Percentiles rank a stretch among this genome's conserved stretches.
These are phyloP conservation scores for Morpho achilles DNA, from an alignment of 2,888 invertebrate genomes.

Conservation along the genomic window DNA sequence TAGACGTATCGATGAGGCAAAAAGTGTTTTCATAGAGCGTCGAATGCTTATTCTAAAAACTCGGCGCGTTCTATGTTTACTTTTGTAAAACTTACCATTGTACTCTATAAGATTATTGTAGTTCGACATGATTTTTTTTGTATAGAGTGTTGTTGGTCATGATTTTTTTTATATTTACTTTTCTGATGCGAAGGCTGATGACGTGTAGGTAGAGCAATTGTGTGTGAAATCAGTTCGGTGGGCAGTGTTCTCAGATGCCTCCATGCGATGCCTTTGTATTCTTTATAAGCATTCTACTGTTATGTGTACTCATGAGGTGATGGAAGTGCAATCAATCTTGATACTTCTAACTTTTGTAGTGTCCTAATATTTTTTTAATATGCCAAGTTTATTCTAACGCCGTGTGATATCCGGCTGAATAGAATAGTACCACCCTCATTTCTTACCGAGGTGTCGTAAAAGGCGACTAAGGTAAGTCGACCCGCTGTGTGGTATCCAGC, in stretches of 20 bases:
- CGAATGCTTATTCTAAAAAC: conserved; percentile 40
- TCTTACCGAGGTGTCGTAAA: too few species aligned
- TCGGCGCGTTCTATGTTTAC: conserved; percentile 54
- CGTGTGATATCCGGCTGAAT: too few species aligned
- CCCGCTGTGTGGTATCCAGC: too few species aligned
- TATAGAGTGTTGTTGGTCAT: conserved; percentile 54
- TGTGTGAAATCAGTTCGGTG: conserved; percentile 51
- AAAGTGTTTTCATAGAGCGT: conserved; percentile 42
- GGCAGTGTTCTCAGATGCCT: conserved; percentile 55
- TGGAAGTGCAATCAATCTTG: conserved; percentile 33
- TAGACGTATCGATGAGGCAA: conserved; percentile 12
- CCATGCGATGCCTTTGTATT: conserved; percentile 48
- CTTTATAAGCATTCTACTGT: conserved; percentile 30
- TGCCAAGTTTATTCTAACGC: too few species aligned
- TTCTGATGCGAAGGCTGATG: conserved; percentile 68
- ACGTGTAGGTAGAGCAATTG: conserved; percentile 66
- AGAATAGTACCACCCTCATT: too few species aligned
- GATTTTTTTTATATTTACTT: conserved; percentile 74
- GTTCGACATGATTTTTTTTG: conserved; percentile 42
- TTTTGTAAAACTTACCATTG: conserved; percentile 59
- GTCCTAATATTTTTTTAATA: not conserved
- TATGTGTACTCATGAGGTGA: not conserved
- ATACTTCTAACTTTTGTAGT: conserved; percentile 35
- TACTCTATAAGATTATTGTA: conserved; percentile 58
- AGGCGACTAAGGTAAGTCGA: too few species aligned